These are phyloP conservation scores for Scomber japonicus DNA, from an alignment of 2,113 vertebrate genomes.

Conservation along the genomic window DNA sequence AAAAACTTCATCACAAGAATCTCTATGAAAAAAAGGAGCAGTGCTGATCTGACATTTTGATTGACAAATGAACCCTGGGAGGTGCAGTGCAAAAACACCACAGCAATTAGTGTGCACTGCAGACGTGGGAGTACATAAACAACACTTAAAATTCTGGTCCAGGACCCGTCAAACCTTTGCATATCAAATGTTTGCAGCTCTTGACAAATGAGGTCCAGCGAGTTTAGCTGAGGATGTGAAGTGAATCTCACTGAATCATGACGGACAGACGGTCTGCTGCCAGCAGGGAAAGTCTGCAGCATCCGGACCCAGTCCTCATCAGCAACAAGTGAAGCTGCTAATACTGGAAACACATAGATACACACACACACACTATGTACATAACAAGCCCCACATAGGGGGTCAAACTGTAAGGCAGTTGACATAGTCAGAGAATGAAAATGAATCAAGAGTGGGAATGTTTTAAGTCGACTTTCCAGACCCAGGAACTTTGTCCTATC, in stretches of 20 bases:
- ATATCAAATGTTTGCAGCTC: conserved; percentile 49
- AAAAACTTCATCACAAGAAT: conserved; percentile 5
- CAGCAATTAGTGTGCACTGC: conserved; percentile 36
- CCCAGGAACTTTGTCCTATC: conserved; percentile 53
- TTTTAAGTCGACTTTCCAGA: conserved; percentile 30
- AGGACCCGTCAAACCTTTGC: conserved; percentile 37
- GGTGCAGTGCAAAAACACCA: conserved; percentile 26
- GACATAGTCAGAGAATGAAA: conserved; percentile 10
- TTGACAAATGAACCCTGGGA: conserved; percentile 41
- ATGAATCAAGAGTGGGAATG: background rate
- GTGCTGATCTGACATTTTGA: conserved; percentile 11
- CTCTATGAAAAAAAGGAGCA: background rate
- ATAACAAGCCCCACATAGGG: conserved; percentile 8
- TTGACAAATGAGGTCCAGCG: conserved; percentile 58
- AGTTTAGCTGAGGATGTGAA: conserved; percentile 41
- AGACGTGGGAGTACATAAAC: conserved; percentile 26
- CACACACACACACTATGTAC: no score
- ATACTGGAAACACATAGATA: conserved; percentile 5
- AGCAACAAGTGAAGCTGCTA: conserved; percentile 33
- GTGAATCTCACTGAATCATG: conserved; percentile 51
- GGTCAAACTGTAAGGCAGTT: conserved; percentile 8
- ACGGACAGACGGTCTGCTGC: background rate
- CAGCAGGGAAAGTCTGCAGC: conserved; percentile 17
- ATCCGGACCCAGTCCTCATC: conserved; percentile 25
- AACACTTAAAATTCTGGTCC: conserved; percentile 57